Base-by-base conservation (phyloP, 2,797 vertebrate genomes). In the Pangasius mekongensis region DNA sequence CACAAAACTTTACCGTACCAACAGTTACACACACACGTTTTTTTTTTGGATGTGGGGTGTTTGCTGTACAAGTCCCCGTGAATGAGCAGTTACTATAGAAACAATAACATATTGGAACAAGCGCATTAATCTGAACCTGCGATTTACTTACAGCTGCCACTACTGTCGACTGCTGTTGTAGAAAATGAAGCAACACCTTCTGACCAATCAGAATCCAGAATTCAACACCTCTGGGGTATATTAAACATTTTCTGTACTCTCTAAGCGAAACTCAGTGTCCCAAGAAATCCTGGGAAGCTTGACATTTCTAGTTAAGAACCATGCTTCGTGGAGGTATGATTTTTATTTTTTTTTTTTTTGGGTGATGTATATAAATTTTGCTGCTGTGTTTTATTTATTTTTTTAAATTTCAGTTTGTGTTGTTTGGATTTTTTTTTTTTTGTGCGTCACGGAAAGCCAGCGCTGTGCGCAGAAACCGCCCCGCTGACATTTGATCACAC, bases 401-500 rank as follows among this genome's bases (percentile, higher is more conserved):
- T 54, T 20, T 30, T n/a, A 0, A 2, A 11, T n/a, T 76, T 20
- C 39, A 13, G 71, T 74, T 74, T 74, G 22, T 77, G 43, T 7
- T 7, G 30, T 30, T 52, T 8, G 13, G 13, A 47, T 52, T 6
- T 77, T 24, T 43, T 47, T 54, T 30, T 77, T n/a, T n/a, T n/a
- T 24, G 20, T 22, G 1, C 20, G 22, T 43, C 36, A n/a, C 5
- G 47, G 3, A n/a, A 76, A 1, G 18, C 18, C 30, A 0, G 36
- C 9, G 0, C 18, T 1, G 20, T 80, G 3, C 8, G 74, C 76
- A 76, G 4, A 24, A 52, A n/a, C 6, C 30, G 3, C 22, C 18
- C 77, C 6, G 13, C 74, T 91, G 91, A 91, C 88, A 91, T 92
- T 93, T 91, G 88, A 89, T 88, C 84, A 86, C 86, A 88, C 76